These are phyloP conservation scores for Anguilla pacifica DNA, from an alignment of 2,797 vertebrate genomes.

Conservation along the genomic window DNA sequence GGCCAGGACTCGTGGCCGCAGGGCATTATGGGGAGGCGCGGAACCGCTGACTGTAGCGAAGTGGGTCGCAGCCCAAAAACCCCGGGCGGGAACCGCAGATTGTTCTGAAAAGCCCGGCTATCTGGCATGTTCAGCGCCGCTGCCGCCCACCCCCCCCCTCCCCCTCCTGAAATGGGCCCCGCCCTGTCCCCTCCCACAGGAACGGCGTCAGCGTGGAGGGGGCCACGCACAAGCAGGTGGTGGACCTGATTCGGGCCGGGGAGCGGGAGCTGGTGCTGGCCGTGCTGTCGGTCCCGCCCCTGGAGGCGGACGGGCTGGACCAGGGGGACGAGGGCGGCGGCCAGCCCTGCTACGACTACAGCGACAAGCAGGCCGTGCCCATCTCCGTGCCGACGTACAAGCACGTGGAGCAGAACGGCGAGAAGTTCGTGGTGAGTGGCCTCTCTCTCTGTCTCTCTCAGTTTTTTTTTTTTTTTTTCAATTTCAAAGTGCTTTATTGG, in stretches of 20 bases:
- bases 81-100: not conserved
- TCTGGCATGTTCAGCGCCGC: not conserved
- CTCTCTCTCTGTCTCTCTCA: not conserved
- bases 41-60: not conserved
- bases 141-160: too few species aligned
- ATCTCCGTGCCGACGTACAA: constrained; percentile 97
- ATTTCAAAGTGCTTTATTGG: too few species aligned
- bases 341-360: constrained; percentile 95
- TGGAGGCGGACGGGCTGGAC: constrained; percentile 90
- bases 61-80: not conserved
- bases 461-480: not conserved
- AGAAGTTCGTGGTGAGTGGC: constrained; percentile 93
- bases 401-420: constrained; percentile 90
- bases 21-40: not conserved
- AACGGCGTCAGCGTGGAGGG: constrained; percentile 95
- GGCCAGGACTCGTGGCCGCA: not conserved
- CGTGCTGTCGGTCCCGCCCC: constrained; percentile 89
- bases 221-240: constrained; percentile 96
- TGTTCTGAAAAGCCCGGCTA: not conserved
- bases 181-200: constrained; percentile 58
- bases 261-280: constrained; percentile 90
- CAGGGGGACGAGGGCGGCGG: constrained; percentile 87
- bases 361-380: constrained; percentile 93
- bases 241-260: constrained; percentile 94
- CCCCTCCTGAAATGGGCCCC: not conserved